These are phyloP conservation scores for Dryocosmus kuriphilus DNA, from an alignment of 2,888 invertebrate genomes.

Conservation along the genomic window DNA sequence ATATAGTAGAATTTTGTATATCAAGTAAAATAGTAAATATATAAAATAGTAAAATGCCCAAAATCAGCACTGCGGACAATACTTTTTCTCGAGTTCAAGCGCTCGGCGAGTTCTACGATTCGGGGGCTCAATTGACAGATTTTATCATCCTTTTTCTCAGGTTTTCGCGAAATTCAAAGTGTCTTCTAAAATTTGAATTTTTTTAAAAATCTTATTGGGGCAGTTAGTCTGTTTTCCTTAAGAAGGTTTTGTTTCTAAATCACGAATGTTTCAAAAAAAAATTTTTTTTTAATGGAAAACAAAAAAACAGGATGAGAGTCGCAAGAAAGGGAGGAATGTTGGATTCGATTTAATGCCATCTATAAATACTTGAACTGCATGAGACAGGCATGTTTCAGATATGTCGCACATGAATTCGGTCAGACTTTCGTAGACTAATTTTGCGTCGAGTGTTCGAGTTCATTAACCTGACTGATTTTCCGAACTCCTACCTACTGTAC, in stretches of 20 bases:
- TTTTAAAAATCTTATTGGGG: background rate
- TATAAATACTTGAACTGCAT: constrained; percentile 71
- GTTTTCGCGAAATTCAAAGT: no score
- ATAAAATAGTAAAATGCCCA: no score
- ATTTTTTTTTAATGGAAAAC: background rate
- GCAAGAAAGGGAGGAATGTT: constrained; percentile 44
- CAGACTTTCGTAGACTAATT: constrained; percentile 72
- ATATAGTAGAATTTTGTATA: no score
- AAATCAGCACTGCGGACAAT: no score
- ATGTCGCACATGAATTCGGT: constrained; percentile 68
- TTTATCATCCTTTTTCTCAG: no score
- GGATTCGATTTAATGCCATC: constrained; percentile 62
- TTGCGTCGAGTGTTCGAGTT: constrained; percentile 68
- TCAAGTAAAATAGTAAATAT: no score
- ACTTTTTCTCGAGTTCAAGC: no score
- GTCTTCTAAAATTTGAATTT: no score
- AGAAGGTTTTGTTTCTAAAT: background rate
- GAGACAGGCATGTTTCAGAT: constrained; percentile 66
- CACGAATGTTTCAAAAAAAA: no score
- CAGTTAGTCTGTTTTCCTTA: background rate
- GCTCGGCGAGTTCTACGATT: no score
- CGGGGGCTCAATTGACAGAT: no score
- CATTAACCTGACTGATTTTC: constrained; percentile 65
- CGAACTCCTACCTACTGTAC: constrained; percentile 28
- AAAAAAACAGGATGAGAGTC: background rate